Evolutionary conservation across 1,140 invertebrate genomes (phyloP), one percentile per base, ranked within the genome.

Genomic region (Pantala flavescens): DNA sequence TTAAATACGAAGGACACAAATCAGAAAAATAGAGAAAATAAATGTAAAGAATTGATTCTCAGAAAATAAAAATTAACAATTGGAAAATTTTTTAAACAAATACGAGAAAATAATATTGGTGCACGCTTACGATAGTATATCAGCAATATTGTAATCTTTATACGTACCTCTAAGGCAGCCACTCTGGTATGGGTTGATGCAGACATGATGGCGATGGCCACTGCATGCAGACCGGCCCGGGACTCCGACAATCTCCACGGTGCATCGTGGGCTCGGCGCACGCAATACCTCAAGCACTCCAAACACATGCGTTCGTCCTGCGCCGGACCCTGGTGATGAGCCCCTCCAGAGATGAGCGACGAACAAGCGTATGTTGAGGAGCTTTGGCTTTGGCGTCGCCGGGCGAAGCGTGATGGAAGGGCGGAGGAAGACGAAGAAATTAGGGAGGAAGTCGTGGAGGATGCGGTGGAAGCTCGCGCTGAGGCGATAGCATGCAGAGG

Each of bases 271-370:
- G 78, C 75, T 24, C 92, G 92, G 73, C 91, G 84, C 73, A 87
- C 86, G 77, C 90, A 91, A 80, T 91, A 92, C 76, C 90, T 90
- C 2, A 97, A 83, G 79, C 94, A 96, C 82, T 96, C 90, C 80
- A 97, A 86, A 82, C 93, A 96, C 74, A 94, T 91, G 70, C 95
- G 86, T 82, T 97, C 94, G 82, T 96, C 94, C 23, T 94, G 84
- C 70, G 96, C 85, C 2, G 92, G 90, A 75, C 91, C 86, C 12
- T 90, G 74, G 43, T 12, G 81, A 77, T 7, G 80, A 74, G 71
- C 23, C 23, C 23, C 36, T 19, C 71, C 16, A 19, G 71, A 89
- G 74, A 91, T 86, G 14, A 90, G 81, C 77, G 87, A 84, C 28
- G 86, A 85, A 16, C 87, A 87, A 63, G 5, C 81, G 78, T 5